A percentile compares a stretch with the other conserved stretches of the same genome.
Conservation (phyloP, 1,140 invertebrate genomes). For the Trichoplusia ni region DNA sequence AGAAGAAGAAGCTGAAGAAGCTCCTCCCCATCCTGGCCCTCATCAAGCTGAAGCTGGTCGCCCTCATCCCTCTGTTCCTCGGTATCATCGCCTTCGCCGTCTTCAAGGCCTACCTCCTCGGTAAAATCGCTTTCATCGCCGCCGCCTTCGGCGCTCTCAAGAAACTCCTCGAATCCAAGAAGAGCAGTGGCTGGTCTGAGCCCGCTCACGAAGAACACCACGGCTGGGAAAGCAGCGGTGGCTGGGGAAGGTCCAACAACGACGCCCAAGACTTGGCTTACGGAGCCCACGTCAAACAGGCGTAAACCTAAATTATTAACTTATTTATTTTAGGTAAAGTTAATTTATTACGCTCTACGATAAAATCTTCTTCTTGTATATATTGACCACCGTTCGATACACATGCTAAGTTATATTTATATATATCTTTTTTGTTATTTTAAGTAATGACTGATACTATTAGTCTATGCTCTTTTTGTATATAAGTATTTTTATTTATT, state of each 20-base stretch:
- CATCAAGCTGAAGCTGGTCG: slow-evolving; percentile 89
- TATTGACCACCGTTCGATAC: slow-evolving; percentile 26
- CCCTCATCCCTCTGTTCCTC: slow-evolving; percentile 88
- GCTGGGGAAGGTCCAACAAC: slow-evolving; percentile 82
- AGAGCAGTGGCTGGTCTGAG: slow-evolving; percentile 87
- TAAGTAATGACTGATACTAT: slow-evolving; percentile 19
- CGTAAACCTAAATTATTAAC: slow-evolving; percentile 45
- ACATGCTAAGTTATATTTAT: slow-evolving; percentile 25
- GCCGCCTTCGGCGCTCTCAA: slow-evolving; percentile 88
- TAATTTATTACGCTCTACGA: slow-evolving; percentile 23
- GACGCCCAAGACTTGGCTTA: slow-evolving; percentile 85
- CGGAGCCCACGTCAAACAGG: slow-evolving; percentile 80
- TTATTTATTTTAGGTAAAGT: slow-evolving; percentile 34
- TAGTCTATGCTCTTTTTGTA: slow-evolving; percentile 18
- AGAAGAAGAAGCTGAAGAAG: slow-evolving; percentile 88
- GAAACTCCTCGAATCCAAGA: slow-evolving; percentile 89
- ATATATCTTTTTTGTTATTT: slow-evolving; percentile 26
- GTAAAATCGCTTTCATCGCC: slow-evolving; percentile 90
- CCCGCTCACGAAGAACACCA: slow-evolving; percentile 84
- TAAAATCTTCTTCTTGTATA: slow-evolving; percentile 18
- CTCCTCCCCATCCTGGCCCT: slow-evolving; percentile 88
- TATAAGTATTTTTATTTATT: slow-evolving; percentile 29
- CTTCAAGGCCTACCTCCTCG: slow-evolving; percentile 91
- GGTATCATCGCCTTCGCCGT: slow-evolving; percentile 90
- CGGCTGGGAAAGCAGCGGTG: slow-evolving; percentile 78